Base-by-base conservation (phyloP, 2,113 vertebrate genomes). In the Todiramphus saurophagus region DNA sequence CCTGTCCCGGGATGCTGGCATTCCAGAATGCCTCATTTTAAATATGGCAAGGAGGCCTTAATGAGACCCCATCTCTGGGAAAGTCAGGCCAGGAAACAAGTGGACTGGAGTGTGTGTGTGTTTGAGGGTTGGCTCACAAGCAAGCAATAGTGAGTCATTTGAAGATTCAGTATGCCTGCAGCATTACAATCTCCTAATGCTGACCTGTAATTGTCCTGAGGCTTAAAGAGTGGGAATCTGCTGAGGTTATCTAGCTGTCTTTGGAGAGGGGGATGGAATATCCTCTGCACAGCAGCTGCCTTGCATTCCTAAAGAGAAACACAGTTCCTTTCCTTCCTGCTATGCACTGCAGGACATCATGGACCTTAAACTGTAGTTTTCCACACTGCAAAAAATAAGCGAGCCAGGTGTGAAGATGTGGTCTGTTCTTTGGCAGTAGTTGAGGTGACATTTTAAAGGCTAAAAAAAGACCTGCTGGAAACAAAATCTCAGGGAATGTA, bases 41-140 rank as follows among this genome's bases (percentile, higher is more conserved):
- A 74, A 64, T 59, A 68, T 16, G 21, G 19, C 50, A 85, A 77
- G 21, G 18, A 93, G 50, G 74, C 10, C 30, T 83, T 64, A 58
- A 82, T 2, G 3, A 80, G 10, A 80, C 8, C 35, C 23, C 0
- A 0, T 39, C 67, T 70, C 58, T 83, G 50, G 44, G 41, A 59
- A 50, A 60, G 43, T 53, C 64, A 70, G 44, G 27, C 16, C 44
- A 70, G 62, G 74, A 95, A 58, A 27, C 0, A 8, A 18, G 60
- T 70, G 69, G 44, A 85, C 7, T 69, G 15, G 13, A 81, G 43
- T 5, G 2, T 0, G 2, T 0, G 2, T 18, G 19, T 16, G 0
- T 66, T 79, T 89, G 92, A 78, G 63, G 39, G 35, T 11, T 92
- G 84, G n/a, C 51, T 91, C 53, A 68, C 2, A 17, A 79, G 72